Conservation (phyloP, 2,797 vertebrate genomes). For the Enteromius mattozi region DNA sequence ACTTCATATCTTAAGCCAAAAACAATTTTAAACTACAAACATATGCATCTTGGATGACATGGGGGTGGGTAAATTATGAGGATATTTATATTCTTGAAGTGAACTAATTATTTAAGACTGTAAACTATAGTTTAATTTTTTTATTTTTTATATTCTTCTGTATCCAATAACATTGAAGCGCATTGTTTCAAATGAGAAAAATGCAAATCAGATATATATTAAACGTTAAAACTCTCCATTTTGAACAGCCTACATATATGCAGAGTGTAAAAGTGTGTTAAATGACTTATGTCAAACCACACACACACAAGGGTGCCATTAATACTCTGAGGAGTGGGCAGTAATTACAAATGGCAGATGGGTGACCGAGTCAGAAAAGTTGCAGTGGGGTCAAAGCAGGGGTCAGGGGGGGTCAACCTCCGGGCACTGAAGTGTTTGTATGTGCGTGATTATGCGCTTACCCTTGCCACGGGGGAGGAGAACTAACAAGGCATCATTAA, state of each 20-base stretch:
- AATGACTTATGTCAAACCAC: slow-evolving; percentile 11
- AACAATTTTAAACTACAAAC: too few relatives aligned
- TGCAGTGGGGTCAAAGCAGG: slow-evolving; percentile 40
- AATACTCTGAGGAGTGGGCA: slow-evolving; percentile 27
- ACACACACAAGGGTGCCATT: slow-evolving; percentile 24
- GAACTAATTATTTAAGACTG: neutral
- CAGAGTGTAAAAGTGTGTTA: slow-evolving; percentile 10
- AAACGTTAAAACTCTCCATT: neutral
- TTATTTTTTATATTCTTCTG: neutral
- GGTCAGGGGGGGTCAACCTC: slow-evolving; percentile 45
- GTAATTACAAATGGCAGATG: slow-evolving; percentile 49
- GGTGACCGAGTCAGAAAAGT: slow-evolving; percentile 23
- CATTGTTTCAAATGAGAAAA: neutral
- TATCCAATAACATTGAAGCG: neutral
- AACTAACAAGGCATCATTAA: slow-evolving; percentile 54
- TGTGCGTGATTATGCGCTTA: slow-evolving; percentile 37
- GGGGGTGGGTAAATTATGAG: too few relatives aligned
- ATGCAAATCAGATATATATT: neutral
- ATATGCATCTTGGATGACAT: too few relatives aligned
- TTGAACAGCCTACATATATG: neutral
- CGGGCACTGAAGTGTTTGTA: slow-evolving; percentile 26
- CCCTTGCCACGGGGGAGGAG: slow-evolving; percentile 38
- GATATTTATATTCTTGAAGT: too few relatives aligned
- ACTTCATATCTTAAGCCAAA: too few relatives aligned
- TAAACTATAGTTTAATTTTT: neutral